Percentiles rank a stretch among this genome's conserved stretches.
phyloP scores from a whole-genome alignment of 2,888 invertebrate species.

The Standfussiana lucernea region DNA sequence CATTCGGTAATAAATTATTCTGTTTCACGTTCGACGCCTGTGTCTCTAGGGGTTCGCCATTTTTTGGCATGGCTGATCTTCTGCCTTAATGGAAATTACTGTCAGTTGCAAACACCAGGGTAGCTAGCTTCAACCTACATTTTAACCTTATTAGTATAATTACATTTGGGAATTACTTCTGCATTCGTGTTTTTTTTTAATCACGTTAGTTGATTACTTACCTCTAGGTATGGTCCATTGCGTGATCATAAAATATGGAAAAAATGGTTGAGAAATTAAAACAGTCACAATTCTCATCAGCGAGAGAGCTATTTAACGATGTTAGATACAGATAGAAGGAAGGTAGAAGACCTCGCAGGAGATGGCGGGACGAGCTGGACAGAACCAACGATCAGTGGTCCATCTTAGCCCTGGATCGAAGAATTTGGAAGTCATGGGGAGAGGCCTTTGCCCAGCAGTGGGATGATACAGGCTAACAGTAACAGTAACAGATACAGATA shows the following conservation, averaged over 20 bases:
- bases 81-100: conserved; percentile 38
- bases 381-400: no score
- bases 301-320: not conserved
- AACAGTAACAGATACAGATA: not conserved
- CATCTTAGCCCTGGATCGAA: no score
- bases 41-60: conserved; percentile 28
- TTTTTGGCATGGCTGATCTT: conserved; percentile 46
- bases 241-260: not conserved
- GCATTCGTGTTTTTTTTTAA: not conserved
- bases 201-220: not conserved
- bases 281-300: not conserved
- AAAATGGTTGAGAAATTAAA: not conserved
- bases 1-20: conserved; percentile 39
- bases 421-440: no score
- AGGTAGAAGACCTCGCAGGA: no score
- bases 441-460: no score
- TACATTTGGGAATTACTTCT: not conserved
- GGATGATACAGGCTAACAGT: no score
- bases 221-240: not conserved
- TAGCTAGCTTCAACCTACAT: not conserved
- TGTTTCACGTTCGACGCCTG: conserved; percentile 17
- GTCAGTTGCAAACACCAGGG: conserved; percentile 18
- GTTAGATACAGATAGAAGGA: no score
- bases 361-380: no score
- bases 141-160: conserved; percentile 5